A percentile compares a stretch with the other conserved stretches of the same genome.
These are phyloP conservation scores for Sesia bembeciformis DNA, from an alignment of 2,888 invertebrate genomes.

Conservation along the genomic window DNA sequence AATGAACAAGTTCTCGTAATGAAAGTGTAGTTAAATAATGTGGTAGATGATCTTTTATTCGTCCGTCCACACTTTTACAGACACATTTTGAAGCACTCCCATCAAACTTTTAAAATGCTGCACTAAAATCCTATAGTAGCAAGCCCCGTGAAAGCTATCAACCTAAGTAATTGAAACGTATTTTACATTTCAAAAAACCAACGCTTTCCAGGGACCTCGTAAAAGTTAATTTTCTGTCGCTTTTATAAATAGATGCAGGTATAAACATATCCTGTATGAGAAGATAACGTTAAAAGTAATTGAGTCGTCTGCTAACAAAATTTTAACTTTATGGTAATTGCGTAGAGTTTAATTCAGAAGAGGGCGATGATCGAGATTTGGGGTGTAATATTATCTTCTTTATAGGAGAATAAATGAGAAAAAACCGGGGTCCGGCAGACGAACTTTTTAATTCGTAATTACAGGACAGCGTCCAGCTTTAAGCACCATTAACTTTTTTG, in stretches of 20 bases:
- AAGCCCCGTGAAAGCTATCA: background rate
- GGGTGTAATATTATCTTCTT: conserved; percentile 66
- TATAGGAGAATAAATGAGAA: conserved; percentile 67
- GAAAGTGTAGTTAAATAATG: no score
- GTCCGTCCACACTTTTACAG: background rate
- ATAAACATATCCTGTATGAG: conserved; percentile 54
- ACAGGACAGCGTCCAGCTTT: conserved; percentile 70
- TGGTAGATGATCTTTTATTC: no score
- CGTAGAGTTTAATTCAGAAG: conserved; percentile 4
- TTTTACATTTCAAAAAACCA: conserved; percentile 8
- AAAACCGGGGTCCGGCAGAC: conserved; percentile 62
- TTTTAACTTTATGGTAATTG: conserved; percentile 20
- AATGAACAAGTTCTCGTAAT: no score
- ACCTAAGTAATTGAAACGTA: conserved; percentile 1
- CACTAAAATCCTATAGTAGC: background rate
- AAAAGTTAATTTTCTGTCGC: conserved; percentile 57
- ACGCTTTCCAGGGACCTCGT: conserved; percentile 19
- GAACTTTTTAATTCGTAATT: conserved; percentile 74
- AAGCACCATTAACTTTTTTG: conserved; percentile 71
- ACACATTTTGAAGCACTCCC: background rate
- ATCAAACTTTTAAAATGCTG: background rate
- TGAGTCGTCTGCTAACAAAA: conserved; percentile 23
- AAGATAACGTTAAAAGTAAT: conserved; percentile 65
- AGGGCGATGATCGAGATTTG: conserved; percentile 21
- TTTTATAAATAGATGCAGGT: conserved; percentile 43